Evolutionary conservation across 2,888 invertebrate genomes (phyloP).

Genomic region (Scaptomyza caliginosa): DNA sequence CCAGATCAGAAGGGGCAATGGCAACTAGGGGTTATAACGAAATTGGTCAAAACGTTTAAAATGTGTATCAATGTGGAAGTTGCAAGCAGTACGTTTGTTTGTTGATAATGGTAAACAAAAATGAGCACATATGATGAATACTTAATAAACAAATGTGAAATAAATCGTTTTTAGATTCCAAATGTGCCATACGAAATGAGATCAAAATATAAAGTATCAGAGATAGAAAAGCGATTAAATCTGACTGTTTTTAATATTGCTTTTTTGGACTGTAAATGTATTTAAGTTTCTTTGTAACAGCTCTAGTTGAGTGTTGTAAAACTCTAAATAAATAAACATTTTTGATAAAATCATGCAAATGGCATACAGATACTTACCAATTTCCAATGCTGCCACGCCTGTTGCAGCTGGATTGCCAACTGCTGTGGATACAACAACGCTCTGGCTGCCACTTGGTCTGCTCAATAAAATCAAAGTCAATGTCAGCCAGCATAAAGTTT

Average conservation of each 20-base stretch:
- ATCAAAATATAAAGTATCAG: not conserved
- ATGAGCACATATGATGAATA: slow-evolving; percentile 36
- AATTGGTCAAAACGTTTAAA: slow-evolving; percentile 44
- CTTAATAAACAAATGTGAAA: slow-evolving; percentile 36
- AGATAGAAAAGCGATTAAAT: no score
- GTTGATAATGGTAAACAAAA: slow-evolving; percentile 29
- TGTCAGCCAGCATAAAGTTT: slow-evolving; percentile 81
- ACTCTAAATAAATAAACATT: no score
- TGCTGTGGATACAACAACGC: slow-evolving; percentile 31
- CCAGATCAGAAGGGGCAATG: not conserved
- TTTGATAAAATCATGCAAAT: no score
- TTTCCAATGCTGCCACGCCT: slow-evolving; percentile 67
- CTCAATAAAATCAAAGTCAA: slow-evolving; percentile 81
- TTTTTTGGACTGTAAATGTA: no score
- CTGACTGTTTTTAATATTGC: no score
- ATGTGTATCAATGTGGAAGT: slow-evolving; percentile 56
- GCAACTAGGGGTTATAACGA: no score
- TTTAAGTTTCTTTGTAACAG: no score
- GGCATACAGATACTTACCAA: slow-evolving; percentile 82
- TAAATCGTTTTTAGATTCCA: slow-evolving; percentile 30
- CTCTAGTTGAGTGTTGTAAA: no score
- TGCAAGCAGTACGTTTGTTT: slow-evolving; percentile 6
- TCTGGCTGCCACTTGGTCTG: slow-evolving; percentile 29
- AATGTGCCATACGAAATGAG: not conserved
- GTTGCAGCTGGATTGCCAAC: slow-evolving; percentile 30